Evolutionary conservation across 2,888 invertebrate genomes (phyloP).

Genomic region (Norana najaformis): DNA sequence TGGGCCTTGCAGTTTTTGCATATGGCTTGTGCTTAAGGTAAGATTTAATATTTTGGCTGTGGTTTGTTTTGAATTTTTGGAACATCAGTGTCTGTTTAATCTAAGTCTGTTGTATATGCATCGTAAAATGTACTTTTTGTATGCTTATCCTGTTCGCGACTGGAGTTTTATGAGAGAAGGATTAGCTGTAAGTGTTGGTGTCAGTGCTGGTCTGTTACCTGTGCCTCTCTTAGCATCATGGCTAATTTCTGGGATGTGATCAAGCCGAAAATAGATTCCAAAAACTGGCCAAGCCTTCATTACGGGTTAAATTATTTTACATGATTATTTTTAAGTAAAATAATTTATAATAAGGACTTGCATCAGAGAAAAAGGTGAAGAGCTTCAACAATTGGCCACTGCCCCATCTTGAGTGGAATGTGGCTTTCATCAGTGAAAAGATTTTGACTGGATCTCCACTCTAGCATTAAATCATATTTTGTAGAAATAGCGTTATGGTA

Average conservation of each 20-base stretch:
- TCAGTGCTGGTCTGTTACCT: not conserved
- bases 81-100: not conserved
- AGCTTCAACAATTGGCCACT: no score
- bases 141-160: slow-evolving; percentile 62
- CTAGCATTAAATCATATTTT: not conserved
- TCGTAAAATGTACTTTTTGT: slow-evolving; percentile 58
- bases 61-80: not conserved
- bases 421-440: no score
- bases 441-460: no score
- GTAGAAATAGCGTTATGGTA: no score
- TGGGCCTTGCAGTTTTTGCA: slow-evolving; percentile 61
- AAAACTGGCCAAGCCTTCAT: no score
- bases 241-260: not conserved
- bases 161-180: slow-evolving; percentile 42
- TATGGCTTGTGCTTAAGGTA: slow-evolving; percentile 62
- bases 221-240: not conserved
- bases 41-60: not conserved
- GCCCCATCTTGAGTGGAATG: no score
- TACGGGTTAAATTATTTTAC: no score
- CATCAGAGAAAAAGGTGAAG: no score
- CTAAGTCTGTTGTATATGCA: slow-evolving; percentile 61
- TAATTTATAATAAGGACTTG: no score
- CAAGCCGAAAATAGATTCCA: no score
- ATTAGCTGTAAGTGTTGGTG: no score
- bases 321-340: no score